A percentile compares a stretch with the other conserved stretches of the same genome.
Conservation (phyloP, 2,113 vertebrate genomes). For the Meles meles region DNA sequence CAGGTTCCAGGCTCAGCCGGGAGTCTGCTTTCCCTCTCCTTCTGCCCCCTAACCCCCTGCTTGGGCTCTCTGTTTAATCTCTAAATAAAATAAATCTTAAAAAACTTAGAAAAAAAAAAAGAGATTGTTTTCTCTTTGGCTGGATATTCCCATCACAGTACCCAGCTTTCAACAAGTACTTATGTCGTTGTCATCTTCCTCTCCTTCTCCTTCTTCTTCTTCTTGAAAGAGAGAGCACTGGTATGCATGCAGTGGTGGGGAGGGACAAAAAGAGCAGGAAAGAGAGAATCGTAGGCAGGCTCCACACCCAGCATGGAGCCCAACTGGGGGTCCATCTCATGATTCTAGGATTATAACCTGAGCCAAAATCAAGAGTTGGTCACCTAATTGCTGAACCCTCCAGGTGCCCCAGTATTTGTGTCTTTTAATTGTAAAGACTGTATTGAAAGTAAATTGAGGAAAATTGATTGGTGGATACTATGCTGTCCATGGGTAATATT, state of each 20-base stretch:
- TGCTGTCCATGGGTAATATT: background rate
- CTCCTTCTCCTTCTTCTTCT: background rate
- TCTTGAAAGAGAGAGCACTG: background rate
- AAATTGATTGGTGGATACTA: background rate
- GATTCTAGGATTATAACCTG: background rate
- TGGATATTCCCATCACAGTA: background rate
- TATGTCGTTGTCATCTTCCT: rapidly evolving
- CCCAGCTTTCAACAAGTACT: background rate
- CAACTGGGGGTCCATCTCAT: background rate
- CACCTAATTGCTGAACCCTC: too few species aligned
- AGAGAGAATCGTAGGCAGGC: background rate
- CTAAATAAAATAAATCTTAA: background rate
- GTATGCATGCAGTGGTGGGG: background rate
- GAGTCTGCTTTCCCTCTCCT: background rate
- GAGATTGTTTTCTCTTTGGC: background rate
- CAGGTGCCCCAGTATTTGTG: background rate
- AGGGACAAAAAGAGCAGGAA: background rate
- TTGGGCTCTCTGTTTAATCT: background rate
- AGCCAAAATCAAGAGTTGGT: background rate
- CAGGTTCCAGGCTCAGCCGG: background rate
- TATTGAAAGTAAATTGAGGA: background rate
- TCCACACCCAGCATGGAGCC: too few species aligned
- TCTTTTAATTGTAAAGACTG: background rate
- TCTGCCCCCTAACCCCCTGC: background rate
- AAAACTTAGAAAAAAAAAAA: background rate